phyloP scores from a whole-genome alignment of 2,888 invertebrate species.

The Mycalesis mineus region DNA sequence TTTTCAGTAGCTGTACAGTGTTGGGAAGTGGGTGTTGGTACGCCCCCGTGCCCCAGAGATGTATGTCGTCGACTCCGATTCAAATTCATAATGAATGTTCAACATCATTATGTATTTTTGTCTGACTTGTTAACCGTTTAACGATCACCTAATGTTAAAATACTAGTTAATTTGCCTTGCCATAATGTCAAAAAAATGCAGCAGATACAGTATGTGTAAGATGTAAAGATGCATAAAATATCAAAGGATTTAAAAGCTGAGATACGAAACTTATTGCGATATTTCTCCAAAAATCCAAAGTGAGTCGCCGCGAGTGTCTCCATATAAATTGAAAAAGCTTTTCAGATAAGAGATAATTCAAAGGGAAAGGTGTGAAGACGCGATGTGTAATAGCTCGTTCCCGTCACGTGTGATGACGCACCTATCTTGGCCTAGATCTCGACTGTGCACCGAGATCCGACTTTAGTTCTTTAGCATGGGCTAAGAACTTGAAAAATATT shows the following conservation, averaged over 20 bases:
- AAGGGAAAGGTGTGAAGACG: constrained; percentile 67
- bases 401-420: constrained; percentile 60
- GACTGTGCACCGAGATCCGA: constrained; percentile 26
- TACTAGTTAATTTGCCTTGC: too few relatives aligned
- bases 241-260: neutral
- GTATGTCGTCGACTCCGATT: too few relatives aligned
- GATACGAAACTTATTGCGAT: neutral
- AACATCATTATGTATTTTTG: too few relatives aligned
- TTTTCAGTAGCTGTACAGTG: too few relatives aligned
- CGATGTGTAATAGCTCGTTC: constrained; percentile 53
- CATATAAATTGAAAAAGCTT: constrained; percentile 41
- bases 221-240: neutral
- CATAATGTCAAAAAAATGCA: neutral
- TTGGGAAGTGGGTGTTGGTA: too few relatives aligned
- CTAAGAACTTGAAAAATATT: constrained; percentile 24
- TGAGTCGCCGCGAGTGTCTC: constrained; percentile 24
- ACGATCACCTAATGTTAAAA: too few relatives aligned
- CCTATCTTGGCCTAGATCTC: constrained; percentile 69
- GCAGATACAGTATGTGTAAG: neutral
- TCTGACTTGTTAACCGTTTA: too few relatives aligned
- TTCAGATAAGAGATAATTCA: constrained; percentile 52
- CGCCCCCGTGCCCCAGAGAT: too few relatives aligned
- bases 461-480: constrained; percentile 25
- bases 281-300: constrained; percentile 22
- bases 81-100: too few relatives aligned